phyloP scores from a whole-genome alignment of 2,113 vertebrate genomes.

The Gobio gobio region DNA sequence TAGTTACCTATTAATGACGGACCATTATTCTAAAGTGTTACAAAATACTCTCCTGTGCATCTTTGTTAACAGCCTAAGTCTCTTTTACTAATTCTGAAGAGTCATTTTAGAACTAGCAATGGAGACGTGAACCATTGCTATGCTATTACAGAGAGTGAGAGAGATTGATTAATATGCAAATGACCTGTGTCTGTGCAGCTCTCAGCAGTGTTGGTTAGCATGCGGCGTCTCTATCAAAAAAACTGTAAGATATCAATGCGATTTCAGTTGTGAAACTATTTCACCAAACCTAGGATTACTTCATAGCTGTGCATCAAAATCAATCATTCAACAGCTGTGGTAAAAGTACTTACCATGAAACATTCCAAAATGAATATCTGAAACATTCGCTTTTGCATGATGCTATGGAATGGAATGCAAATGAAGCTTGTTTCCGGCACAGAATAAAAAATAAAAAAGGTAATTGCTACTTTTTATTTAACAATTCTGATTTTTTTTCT shows the following conservation, averaged over 20 bases:
- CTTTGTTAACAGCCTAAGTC: background rate
- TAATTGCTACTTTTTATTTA: no score
- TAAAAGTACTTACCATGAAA: background rate
- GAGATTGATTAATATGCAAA: background rate
- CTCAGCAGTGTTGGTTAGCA: background rate
- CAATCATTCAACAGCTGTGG: background rate
- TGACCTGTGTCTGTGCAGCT: background rate
- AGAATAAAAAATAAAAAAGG: no score
- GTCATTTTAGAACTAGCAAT: background rate
- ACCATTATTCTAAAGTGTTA: no score
- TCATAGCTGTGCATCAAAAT: background rate
- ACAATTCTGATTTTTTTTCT: no score
- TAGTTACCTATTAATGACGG: no score
- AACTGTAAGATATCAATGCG: background rate
- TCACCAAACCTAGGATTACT: background rate
- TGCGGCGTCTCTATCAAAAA: background rate
- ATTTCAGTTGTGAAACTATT: no score
- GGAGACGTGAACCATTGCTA: background rate
- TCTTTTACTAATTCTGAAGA: background rate
- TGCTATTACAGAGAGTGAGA: background rate
- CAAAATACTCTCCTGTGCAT: no score
- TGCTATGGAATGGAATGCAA: background rate
- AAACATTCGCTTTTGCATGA: background rate
- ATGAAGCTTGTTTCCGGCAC: no score
- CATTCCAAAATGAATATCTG: background rate